Evolutionary conservation across 2,888 invertebrate genomes (phyloP).

Genomic region (Cylindroiulus punctatus): DNA sequence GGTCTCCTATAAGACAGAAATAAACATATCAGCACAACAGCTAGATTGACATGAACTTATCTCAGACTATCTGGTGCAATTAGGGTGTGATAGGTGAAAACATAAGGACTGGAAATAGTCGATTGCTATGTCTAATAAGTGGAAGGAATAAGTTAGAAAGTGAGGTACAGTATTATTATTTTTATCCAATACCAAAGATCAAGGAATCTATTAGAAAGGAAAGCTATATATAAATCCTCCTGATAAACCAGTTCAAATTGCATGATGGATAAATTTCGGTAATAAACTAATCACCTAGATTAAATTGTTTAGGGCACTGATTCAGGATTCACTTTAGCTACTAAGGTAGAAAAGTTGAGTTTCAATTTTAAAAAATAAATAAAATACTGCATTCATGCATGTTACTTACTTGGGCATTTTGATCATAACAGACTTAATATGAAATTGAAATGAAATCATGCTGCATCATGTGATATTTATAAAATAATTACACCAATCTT

Average conservation of each 20-base stretch:
- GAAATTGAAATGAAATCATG: background rate
- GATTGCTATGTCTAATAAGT: background rate
- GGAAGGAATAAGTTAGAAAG: slow-evolving; percentile 19
- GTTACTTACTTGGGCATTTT: background rate
- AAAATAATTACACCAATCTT: too few relatives aligned
- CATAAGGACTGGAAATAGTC: background rate
- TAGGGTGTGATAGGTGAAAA: background rate
- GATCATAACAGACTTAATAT: background rate
- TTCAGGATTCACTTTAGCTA: background rate
- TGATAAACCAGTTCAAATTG: too few relatives aligned
- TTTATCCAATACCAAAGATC: background rate
- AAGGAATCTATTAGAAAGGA: slow-evolving; percentile 27
- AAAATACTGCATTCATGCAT: too few relatives aligned
- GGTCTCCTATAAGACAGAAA: slow-evolving; percentile 62
- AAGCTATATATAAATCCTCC: too few relatives aligned
- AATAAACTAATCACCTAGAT: background rate
- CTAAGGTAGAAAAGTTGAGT: too few relatives aligned
- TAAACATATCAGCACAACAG: background rate
- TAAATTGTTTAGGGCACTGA: background rate
- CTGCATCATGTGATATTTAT: background rate
- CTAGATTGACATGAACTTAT: background rate
- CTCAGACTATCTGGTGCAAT: background rate
- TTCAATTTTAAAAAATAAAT: too few relatives aligned
- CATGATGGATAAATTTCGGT: too few relatives aligned
- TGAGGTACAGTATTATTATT: background rate